Evolutionary conservation across 2,797 vertebrate genomes (phyloP).

Genomic region (Lepilemur ruficaudatus): DNA sequence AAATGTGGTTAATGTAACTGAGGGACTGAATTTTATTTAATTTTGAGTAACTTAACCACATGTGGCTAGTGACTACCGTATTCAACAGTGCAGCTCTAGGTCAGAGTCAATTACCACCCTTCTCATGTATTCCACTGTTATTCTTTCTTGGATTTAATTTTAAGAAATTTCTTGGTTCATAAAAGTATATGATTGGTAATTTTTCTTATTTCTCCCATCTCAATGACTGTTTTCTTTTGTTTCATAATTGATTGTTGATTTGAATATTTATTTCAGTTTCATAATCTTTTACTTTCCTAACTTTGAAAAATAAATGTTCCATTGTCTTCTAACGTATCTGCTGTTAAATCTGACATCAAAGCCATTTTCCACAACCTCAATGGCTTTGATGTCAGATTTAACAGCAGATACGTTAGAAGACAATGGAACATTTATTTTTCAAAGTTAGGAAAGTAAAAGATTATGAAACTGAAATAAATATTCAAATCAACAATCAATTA

Average conservation of each 20-base stretch:
- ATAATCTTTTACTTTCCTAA: conserved; percentile 8
- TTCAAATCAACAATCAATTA: not conserved
- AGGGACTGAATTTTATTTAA: not conserved
- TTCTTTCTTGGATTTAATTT: not conserved
- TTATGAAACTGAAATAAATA: not conserved
- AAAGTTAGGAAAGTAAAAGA: not conserved
- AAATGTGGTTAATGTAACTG: not conserved
- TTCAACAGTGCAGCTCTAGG: not conserved
- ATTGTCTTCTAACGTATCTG: not conserved
- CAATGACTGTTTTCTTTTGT: not conserved
- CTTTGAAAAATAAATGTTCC: not conserved
- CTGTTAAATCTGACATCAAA: not conserved
- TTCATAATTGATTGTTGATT: not conserved
- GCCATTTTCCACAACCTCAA: too few relatives aligned
- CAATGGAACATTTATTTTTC: not conserved
- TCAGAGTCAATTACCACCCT: not conserved
- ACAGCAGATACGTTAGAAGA: not conserved
- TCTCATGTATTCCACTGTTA: not conserved
- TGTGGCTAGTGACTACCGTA: not conserved
- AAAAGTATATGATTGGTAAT: not conserved
- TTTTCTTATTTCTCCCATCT: not conserved
- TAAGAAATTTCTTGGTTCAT: not conserved
- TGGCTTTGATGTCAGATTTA: not conserved
- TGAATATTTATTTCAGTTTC: not conserved
- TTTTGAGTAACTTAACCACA: not conserved